phyloP scores from a whole-genome alignment of 2,113 vertebrate species.

The Abramis brama region DNA sequence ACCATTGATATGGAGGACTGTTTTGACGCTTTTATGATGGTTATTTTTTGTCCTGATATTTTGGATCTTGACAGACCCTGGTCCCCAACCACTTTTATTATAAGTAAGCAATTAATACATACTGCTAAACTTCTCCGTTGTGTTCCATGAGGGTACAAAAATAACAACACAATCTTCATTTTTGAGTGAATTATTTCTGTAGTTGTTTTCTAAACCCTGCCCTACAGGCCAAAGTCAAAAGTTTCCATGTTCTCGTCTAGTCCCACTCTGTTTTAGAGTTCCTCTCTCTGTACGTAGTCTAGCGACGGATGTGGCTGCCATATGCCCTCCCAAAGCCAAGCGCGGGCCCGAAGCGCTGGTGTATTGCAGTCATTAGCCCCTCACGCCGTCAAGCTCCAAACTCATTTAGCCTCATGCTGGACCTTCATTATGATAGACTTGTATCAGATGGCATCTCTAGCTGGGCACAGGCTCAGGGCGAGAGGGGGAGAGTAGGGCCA shows the following conservation, averaged over 20 bases:
- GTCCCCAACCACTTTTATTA: neutral
- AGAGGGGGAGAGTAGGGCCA: constrained; percentile 74
- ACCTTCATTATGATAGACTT: constrained; percentile 99
- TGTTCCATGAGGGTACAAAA: neutral
- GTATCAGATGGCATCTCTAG: constrained; percentile 92
- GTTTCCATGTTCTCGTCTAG: constrained; percentile 37
- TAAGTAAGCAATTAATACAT: neutral
- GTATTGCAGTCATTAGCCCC: constrained; percentile 93
- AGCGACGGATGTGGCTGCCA: constrained; percentile 84
- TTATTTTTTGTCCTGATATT: neutral
- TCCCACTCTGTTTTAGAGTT: neutral
- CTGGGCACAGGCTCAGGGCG: constrained; percentile 82
- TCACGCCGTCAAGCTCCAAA: constrained; percentile 92
- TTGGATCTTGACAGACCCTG: neutral
- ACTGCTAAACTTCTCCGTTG: neutral
- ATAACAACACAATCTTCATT: neutral
- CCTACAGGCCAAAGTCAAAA: neutral
- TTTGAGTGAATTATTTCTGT: neutral
- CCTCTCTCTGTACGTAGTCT: constrained; percentile 25
- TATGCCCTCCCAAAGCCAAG: constrained; percentile 89
- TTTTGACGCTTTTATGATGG: neutral
- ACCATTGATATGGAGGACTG: neutral
- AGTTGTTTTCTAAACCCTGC: neutral
- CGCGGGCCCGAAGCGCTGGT: constrained; percentile 84
- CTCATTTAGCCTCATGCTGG: constrained; percentile 99